These are phyloP conservation scores for Lomographa bimaculata DNA, from an alignment of 2,888 invertebrate genomes.

Conservation along the genomic window DNA sequence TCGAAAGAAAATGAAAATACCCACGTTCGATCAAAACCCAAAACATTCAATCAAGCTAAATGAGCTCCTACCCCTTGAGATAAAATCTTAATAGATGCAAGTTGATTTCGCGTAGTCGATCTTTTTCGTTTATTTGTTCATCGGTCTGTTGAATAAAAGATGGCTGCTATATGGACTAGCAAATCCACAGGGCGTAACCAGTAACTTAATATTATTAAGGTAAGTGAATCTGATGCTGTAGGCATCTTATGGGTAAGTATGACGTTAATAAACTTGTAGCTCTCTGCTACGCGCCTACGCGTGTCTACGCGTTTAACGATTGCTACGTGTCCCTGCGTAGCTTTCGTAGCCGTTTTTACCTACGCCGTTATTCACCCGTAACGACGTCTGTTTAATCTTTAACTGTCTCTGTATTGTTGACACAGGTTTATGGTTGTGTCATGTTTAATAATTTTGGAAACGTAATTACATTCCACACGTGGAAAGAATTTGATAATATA, in stretches of 20 bases:
- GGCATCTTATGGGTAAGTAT: too few species aligned
- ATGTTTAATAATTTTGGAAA: conserved; percentile 38
- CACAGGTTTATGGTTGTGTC: conserved; percentile 15
- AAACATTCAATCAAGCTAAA: conserved; percentile 24
- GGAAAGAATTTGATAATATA: conserved; percentile 16
- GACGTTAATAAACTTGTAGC: neutral
- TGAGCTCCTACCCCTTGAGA: conserved; percentile 23
- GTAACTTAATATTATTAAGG: too few species aligned
- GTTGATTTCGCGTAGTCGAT: conserved; percentile 39
- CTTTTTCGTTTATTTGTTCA: conserved; percentile 54
- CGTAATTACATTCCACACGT: conserved; percentile 36
- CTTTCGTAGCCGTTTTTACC: conserved; percentile 6
- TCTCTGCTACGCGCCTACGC: conserved; percentile 13
- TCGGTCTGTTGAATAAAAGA: conserved; percentile 66
- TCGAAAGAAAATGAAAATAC: conserved; percentile 41
- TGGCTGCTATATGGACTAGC: conserved; percentile 34
- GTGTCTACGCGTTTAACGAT: conserved; percentile 15
- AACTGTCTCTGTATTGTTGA: conserved; percentile 15
- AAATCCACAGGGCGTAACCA: too few species aligned
- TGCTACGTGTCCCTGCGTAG: conserved; percentile 19
- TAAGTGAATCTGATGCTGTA: too few species aligned
- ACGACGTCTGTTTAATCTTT: conserved; percentile 22
- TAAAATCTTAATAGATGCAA: conserved; percentile 24
- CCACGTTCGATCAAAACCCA: conserved; percentile 22
- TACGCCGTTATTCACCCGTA: conserved; percentile 15